A percentile compares a stretch with the other conserved stretches of the same genome.
Evolutionary conservation across 2,113 vertebrate species (phyloP).

Genomic region (Rhabdornis inornatus): DNA sequence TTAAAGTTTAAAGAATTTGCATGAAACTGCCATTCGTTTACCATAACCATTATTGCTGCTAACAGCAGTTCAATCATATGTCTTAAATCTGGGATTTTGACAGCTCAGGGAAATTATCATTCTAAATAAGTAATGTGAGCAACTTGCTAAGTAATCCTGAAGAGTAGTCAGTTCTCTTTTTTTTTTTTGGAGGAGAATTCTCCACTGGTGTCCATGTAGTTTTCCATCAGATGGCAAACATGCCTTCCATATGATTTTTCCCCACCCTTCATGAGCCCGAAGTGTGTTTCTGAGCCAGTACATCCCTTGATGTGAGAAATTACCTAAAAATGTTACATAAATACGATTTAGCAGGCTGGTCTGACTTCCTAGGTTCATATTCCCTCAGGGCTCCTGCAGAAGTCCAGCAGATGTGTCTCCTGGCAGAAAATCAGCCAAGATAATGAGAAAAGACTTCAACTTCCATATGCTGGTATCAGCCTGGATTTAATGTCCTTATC

Average conservation of each 20-base stretch:
- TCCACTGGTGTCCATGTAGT: not conserved
- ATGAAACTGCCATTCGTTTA: conserved; percentile 51
- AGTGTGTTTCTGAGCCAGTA: not conserved
- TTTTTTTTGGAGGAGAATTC: not conserved
- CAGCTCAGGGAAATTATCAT: conserved; percentile 23
- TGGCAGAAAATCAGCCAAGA: conserved; percentile 57
- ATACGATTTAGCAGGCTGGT: not conserved
- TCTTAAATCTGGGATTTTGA: conserved; percentile 29
- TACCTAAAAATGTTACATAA: conserved; percentile 33
- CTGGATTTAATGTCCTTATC: conserved; percentile 27
- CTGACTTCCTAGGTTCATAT: not conserved
- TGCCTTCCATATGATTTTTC: not conserved
- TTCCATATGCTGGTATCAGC: conserved; percentile 51
- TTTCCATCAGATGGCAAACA: not conserved
- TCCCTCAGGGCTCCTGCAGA: not conserved
- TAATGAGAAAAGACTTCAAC: conserved; percentile 58
- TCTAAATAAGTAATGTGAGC: conserved; percentile 9
- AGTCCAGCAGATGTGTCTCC: conserved; percentile 59
- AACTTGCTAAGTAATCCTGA: conserved; percentile 14
- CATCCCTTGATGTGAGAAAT: not conserved
- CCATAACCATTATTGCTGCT: conserved; percentile 25
- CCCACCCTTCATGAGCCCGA: not conserved
- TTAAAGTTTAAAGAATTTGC: conserved; percentile 49
- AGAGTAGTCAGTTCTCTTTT: not conserved
- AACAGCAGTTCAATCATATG: conserved; percentile 26